Conservation (phyloP, 2,797 vertebrate species). For the Sylvilagus floridanus region DNA sequence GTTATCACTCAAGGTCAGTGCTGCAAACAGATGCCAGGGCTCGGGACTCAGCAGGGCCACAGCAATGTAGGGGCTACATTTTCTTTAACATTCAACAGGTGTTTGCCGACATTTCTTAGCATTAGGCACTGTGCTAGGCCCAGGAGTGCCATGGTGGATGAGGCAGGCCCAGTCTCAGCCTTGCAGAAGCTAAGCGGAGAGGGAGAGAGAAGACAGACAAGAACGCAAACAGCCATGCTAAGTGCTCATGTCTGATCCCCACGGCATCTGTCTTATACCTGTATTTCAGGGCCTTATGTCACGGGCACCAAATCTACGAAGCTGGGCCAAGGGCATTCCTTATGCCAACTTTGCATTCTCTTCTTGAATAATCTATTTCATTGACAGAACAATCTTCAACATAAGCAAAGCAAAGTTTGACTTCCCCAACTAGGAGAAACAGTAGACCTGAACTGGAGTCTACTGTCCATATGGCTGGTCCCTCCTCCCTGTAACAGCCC, state of each 20-base stretch:
- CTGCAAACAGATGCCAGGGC: background rate
- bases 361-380: background rate
- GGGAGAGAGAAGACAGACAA: background rate
- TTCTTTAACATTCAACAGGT: background rate
- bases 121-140: background rate
- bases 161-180: background rate
- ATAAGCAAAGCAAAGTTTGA: background rate
- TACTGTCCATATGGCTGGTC: background rate
- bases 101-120: background rate
- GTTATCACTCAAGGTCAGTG: background rate
- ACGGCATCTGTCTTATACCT: background rate
- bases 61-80: background rate
- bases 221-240: background rate
- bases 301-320: background rate
- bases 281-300: background rate
- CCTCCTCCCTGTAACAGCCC: background rate
- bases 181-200: background rate
- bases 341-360: background rate
- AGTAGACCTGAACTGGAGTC: background rate
- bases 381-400: background rate
- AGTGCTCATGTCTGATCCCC: background rate
- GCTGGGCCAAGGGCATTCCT: background rate
- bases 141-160: fast-evolving
- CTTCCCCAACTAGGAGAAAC: background rate
- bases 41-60: background rate